Evolutionary conservation across 2,797 vertebrate genomes (phyloP).

Genomic region (Remorina albescens): DNA sequence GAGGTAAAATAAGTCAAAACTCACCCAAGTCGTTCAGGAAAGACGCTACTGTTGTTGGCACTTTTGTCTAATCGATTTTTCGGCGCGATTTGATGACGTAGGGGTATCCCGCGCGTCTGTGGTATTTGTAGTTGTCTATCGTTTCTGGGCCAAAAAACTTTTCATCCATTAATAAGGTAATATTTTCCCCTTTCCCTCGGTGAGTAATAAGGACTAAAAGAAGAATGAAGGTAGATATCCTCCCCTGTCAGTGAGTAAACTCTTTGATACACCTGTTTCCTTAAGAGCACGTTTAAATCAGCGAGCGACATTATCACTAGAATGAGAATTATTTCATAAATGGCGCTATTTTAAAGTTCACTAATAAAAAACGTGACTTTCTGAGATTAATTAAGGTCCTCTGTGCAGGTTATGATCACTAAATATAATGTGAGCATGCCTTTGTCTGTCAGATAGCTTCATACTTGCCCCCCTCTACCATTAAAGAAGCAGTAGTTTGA

Average conservation of each 20-base stretch:
- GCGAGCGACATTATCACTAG: too few relatives aligned
- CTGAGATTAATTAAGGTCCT: too few relatives aligned
- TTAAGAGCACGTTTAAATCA: background rate
- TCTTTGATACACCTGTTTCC: background rate
- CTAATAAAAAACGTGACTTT: too few relatives aligned
- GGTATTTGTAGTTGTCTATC: constrained; percentile 58
- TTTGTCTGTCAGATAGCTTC: too few relatives aligned
- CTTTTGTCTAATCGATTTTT: background rate
- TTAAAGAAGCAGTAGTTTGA: too few relatives aligned
- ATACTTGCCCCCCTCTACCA: too few relatives aligned
- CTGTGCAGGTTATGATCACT: too few relatives aligned
- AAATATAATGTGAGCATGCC: too few relatives aligned
- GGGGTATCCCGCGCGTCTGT: accelerated
- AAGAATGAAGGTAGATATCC: background rate
- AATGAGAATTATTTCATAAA: too few relatives aligned
- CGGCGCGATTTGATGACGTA: constrained; percentile 71
- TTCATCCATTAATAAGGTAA: accelerated
- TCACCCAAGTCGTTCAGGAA: constrained; percentile 25
- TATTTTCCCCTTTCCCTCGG: too few relatives aligned
- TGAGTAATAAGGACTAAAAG: background rate
- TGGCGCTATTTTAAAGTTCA: too few relatives aligned
- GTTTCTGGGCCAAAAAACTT: background rate
- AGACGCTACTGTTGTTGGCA: accelerated
- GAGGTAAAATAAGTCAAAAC: background rate
- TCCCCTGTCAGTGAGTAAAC: background rate